Base-by-base conservation (phyloP, 2,888 invertebrate genomes). In the Odontocerum albicorne region DNA sequence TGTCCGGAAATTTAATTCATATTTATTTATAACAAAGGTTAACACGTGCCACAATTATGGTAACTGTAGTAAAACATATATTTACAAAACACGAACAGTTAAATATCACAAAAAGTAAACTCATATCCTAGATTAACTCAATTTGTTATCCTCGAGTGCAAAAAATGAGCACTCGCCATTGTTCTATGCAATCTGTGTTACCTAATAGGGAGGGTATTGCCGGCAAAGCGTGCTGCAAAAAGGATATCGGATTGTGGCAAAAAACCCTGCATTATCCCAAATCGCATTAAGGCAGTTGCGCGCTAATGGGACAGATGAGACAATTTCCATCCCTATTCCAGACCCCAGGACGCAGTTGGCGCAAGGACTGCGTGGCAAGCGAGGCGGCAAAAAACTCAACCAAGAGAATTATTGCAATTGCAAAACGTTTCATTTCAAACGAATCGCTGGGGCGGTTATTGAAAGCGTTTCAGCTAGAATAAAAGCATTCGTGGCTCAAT, bases 231-330 rank as follows among this genome's bases (percentile, higher is more conserved):
- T n/a, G n/a, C n/a, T n/a, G n/a, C n/a, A n/a, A n/a, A n/a, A n/a
- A n/a, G n/a, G n/a, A 7, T 17, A 40, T 19, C 21, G 21, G 17
- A 21, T 40, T 21, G 40, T n/a, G 21, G 21, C 40, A 21, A 40
- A 40, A 40, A 40, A 17, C 20, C 10, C 4, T 19, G 40, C 40
- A 40, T 40, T 40, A 40, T 40, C 51, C 51, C 42, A 43, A 55
- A 55, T 44, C 49, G 49, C 38, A 49, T 49, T 43, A 38, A 21
- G n/a, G 27, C 47, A 54, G 45, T 46, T 22, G 49, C 44, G 38
- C 55, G 35, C 55, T 55, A 55, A 49, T 49, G 55, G 49, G 49
- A 55, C 42, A 43, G 55, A 44, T 49, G 55, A 55, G 55, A 43
- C 51, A 36, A 40, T 15, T 38, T 15, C 38, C 38, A 38, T 38